Evolutionary conservation across 2,888 invertebrate genomes (phyloP).

Genomic region (Caenorhabditis uteleia): DNA sequence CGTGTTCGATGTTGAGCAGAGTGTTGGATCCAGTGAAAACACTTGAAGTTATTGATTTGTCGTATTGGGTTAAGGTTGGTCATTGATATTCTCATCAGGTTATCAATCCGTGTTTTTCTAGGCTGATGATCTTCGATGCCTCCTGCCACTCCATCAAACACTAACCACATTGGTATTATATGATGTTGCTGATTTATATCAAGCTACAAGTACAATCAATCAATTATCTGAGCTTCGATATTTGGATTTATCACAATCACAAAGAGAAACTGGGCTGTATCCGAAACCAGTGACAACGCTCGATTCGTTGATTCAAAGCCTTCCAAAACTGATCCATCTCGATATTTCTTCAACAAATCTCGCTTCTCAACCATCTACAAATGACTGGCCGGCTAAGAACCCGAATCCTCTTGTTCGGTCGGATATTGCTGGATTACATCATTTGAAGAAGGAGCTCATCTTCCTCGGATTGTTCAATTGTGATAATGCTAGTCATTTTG

Average conservation of each 20-base stretch:
- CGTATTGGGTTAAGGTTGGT: slow-evolving; percentile 58
- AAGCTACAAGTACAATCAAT: slow-evolving; percentile 72
- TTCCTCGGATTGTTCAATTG: slow-evolving; percentile 92
- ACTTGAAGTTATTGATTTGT: slow-evolving; percentile 56
- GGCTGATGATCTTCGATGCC: slow-evolving; percentile 78
- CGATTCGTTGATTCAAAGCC: slow-evolving; percentile 78
- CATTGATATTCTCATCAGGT: no score
- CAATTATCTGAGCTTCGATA: slow-evolving; percentile 75
- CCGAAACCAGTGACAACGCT: slow-evolving; percentile 80
- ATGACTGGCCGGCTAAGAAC: slow-evolving; percentile 70
- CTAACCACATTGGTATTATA: slow-evolving; percentile 82
- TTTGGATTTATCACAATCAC: slow-evolving; percentile 81
- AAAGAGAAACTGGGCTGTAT: slow-evolving; percentile 78
- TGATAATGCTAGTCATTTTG: slow-evolving; percentile 86
- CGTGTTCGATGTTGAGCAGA: slow-evolving; percentile 42
- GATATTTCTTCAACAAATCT: slow-evolving; percentile 96
- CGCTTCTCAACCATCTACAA: slow-evolving; percentile 78
- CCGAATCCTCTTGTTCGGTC: slow-evolving; percentile 36
- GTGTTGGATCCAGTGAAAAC: slow-evolving; percentile 46
- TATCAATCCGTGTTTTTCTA: no score
- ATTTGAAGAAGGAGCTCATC: slow-evolving; percentile 80
- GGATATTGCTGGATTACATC: slow-evolving; percentile 86
- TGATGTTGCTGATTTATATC: slow-evolving; percentile 79
- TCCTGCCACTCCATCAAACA: slow-evolving; percentile 76
- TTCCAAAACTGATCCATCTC: slow-evolving; percentile 81